phyloP scores from a whole-genome alignment of 2,888 invertebrate genomes.

The Ceriagrion tenellum region DNA sequence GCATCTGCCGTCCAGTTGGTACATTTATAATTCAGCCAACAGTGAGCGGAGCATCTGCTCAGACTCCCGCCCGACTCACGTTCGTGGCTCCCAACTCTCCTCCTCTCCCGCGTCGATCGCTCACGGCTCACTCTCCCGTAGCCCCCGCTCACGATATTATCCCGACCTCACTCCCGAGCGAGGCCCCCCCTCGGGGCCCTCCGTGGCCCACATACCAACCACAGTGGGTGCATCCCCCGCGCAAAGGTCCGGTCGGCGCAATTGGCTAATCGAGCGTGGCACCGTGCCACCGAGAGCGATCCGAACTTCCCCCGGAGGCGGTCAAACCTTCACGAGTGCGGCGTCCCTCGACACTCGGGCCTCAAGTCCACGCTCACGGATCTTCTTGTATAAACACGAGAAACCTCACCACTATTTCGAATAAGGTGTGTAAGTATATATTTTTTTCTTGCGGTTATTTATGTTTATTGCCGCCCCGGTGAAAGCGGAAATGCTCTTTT shows the following conservation, averaged over 20 bases:
- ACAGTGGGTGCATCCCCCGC: background rate
- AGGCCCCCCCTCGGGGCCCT: background rate
- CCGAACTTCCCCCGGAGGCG: background rate
- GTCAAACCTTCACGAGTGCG: background rate
- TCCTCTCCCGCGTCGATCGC: background rate
- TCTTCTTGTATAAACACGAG: background rate
- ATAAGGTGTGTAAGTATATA: background rate
- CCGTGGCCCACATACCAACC: background rate
- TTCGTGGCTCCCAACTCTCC: background rate
- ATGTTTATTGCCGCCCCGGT: background rate
- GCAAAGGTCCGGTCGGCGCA: background rate
- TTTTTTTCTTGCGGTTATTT: background rate
- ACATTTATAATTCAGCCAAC: background rate
- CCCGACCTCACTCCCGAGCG: background rate
- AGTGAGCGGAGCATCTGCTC: too few species aligned
- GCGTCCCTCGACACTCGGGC: background rate
- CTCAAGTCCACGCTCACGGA: background rate
- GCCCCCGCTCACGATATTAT: background rate
- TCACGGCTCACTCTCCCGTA: background rate
- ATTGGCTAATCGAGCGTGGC: constrained; percentile 14
- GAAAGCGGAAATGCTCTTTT: constrained; percentile 19
- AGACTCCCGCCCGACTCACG: background rate
- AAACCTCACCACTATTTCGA: background rate
- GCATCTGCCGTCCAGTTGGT: background rate
- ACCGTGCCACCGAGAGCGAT: background rate